phyloP scores from a whole-genome alignment of 2,113 vertebrate genomes.

The Sprattus sprattus region DNA sequence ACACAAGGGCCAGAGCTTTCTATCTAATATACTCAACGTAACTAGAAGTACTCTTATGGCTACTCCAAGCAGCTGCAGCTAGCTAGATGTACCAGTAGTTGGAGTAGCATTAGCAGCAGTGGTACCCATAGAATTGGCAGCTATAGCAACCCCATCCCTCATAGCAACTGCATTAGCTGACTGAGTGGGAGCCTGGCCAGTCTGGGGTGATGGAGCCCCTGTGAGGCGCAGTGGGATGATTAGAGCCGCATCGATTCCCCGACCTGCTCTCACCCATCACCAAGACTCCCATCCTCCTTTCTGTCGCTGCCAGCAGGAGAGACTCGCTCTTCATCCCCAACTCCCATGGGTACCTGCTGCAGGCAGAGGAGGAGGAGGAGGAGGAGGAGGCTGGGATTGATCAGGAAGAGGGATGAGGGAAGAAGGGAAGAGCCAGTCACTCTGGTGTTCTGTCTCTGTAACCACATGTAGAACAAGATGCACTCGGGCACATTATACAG shows the following conservation, averaged over 20 bases:
- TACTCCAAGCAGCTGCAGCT: not conserved
- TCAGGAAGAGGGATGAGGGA: not conserved
- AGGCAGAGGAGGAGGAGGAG: not conserved
- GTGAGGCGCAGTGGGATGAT: conserved; percentile 18
- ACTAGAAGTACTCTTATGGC: not conserved
- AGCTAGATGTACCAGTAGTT: not conserved
- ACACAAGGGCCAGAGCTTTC: not conserved
- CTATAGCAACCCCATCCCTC: not conserved
- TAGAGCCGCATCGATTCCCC: conserved; percentile 31
- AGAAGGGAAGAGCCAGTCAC: not conserved
- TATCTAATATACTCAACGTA: not conserved
- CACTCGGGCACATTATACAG: not conserved
- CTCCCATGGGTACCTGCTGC: not conserved
- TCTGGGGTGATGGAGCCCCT: not conserved
- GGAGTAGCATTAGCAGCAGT: not conserved
- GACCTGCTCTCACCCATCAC: conserved; percentile 12
- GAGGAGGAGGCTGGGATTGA: not conserved
- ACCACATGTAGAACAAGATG: not conserved
- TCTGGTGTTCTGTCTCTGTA: not conserved
- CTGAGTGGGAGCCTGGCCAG: not conserved
- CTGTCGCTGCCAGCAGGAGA: not conserved
- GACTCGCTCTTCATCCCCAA: not conserved
- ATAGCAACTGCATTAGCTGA: not conserved
- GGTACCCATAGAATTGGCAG: not conserved
- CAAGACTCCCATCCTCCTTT: not conserved